These are phyloP conservation scores for Aphaenogaster ashmeadi DNA, from an alignment of 1,140 invertebrate species.

Conservation along the genomic window DNA sequence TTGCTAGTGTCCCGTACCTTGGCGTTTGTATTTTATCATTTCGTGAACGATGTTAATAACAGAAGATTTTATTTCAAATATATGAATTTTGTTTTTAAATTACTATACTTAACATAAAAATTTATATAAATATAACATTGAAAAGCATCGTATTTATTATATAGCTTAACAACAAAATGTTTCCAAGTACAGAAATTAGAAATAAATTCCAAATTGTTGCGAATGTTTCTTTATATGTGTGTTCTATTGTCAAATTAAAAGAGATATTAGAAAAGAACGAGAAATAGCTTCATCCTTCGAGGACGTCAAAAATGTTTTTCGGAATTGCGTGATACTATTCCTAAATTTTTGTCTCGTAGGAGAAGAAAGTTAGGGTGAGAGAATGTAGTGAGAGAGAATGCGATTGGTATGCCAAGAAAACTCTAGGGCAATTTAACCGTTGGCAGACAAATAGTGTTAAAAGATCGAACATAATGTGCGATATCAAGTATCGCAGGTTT, in stretches of 20 bases:
- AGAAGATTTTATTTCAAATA: neutral
- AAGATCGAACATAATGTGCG: constrained; percentile 4
- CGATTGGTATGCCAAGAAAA: constrained; percentile 44
- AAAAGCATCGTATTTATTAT: neutral
- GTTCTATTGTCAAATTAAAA: neutral
- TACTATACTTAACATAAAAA: neutral
- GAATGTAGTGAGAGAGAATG: constrained; percentile 47
- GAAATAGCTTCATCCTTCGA: constrained; percentile 35
- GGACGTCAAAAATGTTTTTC: constrained; percentile 39
- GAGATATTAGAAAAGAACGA: neutral
- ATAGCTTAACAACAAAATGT: neutral
- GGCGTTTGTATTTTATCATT: constrained; percentile 28
- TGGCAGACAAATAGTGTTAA: constrained; percentile 32
- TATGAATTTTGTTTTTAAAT: neutral
- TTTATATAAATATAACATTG: neutral
- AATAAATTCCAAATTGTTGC: neutral
- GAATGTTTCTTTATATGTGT: neutral
- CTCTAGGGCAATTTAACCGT: constrained; percentile 29
- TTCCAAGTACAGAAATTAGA: neutral
- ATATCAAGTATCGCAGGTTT: neutral
- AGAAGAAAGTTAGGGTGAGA: constrained; percentile 29
- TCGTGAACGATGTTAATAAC: neutral
- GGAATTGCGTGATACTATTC: constrained; percentile 40
- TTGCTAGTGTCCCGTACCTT: constrained; percentile 33
- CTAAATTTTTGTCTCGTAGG: constrained; percentile 53